These are phyloP conservation scores for Shargacucullia verbasci DNA, from an alignment of 2,888 invertebrate genomes.

Conservation along the genomic window DNA sequence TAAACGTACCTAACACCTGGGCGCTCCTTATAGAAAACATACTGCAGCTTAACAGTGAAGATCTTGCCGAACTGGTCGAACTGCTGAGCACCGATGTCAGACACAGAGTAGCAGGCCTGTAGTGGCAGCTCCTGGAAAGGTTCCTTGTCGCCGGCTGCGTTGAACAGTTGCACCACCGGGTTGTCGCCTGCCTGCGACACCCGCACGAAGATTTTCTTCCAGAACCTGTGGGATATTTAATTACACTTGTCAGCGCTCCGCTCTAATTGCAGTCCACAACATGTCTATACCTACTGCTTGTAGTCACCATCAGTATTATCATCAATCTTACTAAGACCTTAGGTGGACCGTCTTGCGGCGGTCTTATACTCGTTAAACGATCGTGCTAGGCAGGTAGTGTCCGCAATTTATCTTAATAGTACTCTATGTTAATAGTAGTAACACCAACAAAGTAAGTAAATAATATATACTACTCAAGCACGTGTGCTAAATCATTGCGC, in stretches of 20 bases:
- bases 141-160: constrained; percentile 95
- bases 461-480: too few species aligned
- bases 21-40: constrained; percentile 99
- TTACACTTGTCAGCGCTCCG: neutral
- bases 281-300: too few species aligned
- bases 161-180: constrained; percentile 95
- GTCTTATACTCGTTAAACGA: too few species aligned
- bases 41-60: constrained; percentile 99
- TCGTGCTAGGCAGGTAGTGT: too few species aligned
- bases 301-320: too few species aligned
- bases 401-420: too few species aligned
- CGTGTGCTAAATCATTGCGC: too few species aligned
- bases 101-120: constrained; percentile 98
- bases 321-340: too few species aligned
- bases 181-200: constrained; percentile 94
- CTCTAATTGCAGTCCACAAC: too few species aligned
- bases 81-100: constrained; percentile 98
- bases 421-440: too few species aligned
- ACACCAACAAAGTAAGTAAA: too few species aligned
- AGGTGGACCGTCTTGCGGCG: too few species aligned
- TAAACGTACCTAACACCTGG: constrained; percentile 93
- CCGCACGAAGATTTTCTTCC: constrained; percentile 98
- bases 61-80: constrained; percentile 99
- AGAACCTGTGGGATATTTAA: constrained; percentile 92
- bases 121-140: constrained; percentile 98